phyloP scores from a whole-genome alignment of 2,888 invertebrate species.

The Brachypterus glaber region DNA sequence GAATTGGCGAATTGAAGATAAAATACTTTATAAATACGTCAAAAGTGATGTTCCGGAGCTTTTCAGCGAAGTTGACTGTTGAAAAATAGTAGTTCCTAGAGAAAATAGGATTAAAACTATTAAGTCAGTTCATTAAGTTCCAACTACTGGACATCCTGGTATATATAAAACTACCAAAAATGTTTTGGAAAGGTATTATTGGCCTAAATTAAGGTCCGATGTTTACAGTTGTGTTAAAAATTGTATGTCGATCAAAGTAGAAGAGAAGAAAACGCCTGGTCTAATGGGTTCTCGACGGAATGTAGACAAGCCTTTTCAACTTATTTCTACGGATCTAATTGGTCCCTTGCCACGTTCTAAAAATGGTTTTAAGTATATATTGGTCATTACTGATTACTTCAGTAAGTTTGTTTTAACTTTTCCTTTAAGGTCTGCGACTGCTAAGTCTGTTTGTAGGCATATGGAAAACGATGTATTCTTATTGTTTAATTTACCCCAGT shows the following conservation, averaged over 20 bases:
- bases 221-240: background rate
- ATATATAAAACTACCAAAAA: background rate
- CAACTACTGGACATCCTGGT: slow-evolving; percentile 3
- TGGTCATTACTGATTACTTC: slow-evolving; percentile 2
- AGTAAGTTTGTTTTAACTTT: no score
- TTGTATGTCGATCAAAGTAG: slow-evolving; percentile 1
- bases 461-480: slow-evolving; percentile 4
- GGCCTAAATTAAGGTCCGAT: slow-evolving; percentile 4
- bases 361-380: background rate
- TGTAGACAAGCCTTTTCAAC: slow-evolving; percentile 1
- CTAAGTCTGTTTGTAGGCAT: no score
- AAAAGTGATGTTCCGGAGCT: no score
- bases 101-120: no score
- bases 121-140: slow-evolving; percentile 16
- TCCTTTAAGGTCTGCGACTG: no score
- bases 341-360: slow-evolving; percentile 3
- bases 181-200: slow-evolving; percentile 1
- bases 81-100: no score
- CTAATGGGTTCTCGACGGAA: slow-evolving; percentile 5
- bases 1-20: no score
- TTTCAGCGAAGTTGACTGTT: no score
- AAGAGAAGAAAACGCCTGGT: slow-evolving; percentile 3
- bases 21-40: no score
- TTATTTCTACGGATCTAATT: slow-evolving; percentile 1
- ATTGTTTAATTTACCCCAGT: background rate